These are phyloP conservation scores for Zootoca vivipara DNA, from an alignment of 2,113 vertebrate species.

Conservation along the genomic window DNA sequence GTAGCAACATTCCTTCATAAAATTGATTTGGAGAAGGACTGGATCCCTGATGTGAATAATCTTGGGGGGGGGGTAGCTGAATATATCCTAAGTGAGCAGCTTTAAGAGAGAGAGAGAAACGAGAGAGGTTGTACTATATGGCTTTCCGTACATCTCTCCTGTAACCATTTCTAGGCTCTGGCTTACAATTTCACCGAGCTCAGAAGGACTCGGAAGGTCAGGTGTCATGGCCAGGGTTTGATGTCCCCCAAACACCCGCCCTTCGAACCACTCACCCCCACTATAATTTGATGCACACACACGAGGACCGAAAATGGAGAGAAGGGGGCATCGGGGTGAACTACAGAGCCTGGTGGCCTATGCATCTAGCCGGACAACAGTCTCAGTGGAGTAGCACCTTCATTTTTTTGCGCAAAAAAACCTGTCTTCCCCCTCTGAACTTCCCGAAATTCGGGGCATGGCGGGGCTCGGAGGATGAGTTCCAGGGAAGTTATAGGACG, in stretches of 20 bases:
- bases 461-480: fast-evolving
- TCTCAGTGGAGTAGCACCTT: not conserved
- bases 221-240: not conserved
- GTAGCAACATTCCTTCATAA: too few relatives aligned
- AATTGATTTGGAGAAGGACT: not conserved
- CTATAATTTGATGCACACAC: too few relatives aligned
- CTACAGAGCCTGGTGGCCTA: not conserved
- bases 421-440: too few relatives aligned
- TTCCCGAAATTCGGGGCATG: not conserved
- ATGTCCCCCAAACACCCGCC: too few relatives aligned
- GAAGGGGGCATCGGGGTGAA: not conserved
- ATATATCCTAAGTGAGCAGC: too few relatives aligned
- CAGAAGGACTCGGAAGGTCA: not conserved
- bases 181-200: not conserved
- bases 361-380: not conserved
- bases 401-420: not conserved
- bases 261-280: not conserved
- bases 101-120: too few relatives aligned
- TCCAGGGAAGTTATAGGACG: fast-evolving
- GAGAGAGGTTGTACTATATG: too few relatives aligned
- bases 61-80: not conserved
- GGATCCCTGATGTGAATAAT: not conserved
- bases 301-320: not conserved
- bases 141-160: not conserved
- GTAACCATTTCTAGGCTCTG: too few relatives aligned